Evolutionary conservation across 23 tunicate genomes (phyloP).

Genomic region (Corella eumyota): DNA sequence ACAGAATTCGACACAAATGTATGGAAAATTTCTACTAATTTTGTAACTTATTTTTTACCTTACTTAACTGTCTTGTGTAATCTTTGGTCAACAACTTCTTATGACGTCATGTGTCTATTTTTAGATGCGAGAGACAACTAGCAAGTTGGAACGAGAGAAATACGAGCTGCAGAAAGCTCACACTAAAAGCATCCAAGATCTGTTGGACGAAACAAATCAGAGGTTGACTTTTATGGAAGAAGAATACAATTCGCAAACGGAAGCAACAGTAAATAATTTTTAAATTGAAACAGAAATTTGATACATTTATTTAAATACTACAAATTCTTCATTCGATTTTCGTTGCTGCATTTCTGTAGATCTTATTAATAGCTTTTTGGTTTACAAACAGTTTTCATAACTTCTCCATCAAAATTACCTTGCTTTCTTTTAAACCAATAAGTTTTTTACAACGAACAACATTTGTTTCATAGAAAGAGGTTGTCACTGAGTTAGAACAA

Average conservation of each 20-base stretch:
- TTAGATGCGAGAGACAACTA: slow-evolving; percentile 31
- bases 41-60: not conserved
- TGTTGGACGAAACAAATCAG: slow-evolving; percentile 82
- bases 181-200: slow-evolving; percentile 79
- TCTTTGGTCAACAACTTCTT: not conserved
- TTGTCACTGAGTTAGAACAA: slow-evolving; percentile 54
- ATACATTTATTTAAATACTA: too few relatives aligned
- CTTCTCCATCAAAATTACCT: too few relatives aligned
- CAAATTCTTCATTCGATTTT: too few relatives aligned
- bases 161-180: slow-evolving; percentile 89
- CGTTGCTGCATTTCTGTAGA: too few relatives aligned
- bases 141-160: slow-evolving; percentile 61
- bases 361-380: too few relatives aligned
- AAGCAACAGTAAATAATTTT: slow-evolving; percentile 72
- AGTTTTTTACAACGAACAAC: too few relatives aligned
- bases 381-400: too few relatives aligned
- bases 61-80: not conserved
- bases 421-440: too few relatives aligned
- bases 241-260: slow-evolving; percentile 76
- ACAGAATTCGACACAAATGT: too few relatives aligned
- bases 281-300: too few relatives aligned
- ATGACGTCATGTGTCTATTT: not conserved
- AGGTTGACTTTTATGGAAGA: slow-evolving; percentile 69
- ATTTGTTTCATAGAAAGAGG: slow-evolving; percentile 70
- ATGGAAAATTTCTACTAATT: not conserved